phyloP scores from a whole-genome alignment of 2,888 invertebrate genomes.

The Tipula vernalis region DNA sequence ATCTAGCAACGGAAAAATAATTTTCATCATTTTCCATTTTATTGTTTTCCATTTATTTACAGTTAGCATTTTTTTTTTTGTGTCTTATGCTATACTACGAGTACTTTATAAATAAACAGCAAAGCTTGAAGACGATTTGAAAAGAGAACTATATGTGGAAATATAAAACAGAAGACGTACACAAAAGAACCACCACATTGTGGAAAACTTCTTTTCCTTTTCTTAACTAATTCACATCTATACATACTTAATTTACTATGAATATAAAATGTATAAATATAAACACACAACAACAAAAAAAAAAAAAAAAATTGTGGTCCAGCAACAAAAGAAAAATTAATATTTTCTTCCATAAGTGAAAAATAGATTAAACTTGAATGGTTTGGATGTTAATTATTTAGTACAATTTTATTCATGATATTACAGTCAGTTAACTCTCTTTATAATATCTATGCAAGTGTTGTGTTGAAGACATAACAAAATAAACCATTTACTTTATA shows the following conservation, averaged over 20 bases:
- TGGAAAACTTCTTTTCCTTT: neutral
- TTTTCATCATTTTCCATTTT: neutral
- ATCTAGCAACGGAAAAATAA: neutral
- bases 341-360: neutral
- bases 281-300: neutral
- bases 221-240: neutral
- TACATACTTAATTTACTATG: neutral
- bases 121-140: neutral
- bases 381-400: neutral
- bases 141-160: neutral
- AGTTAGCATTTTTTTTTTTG: neutral
- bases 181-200: neutral
- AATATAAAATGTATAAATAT: neutral
- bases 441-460: neutral
- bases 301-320: neutral
- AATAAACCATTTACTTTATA: neutral
- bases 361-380: neutral
- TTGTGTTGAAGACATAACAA: neutral
- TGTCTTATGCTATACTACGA: neutral
- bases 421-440: neutral
- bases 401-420: neutral
- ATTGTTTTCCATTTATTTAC: neutral
- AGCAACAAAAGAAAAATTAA: neutral
- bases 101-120: neutral
- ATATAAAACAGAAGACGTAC: neutral